phyloP scores from a whole-genome alignment of 2,113 vertebrate species.

The Cranoglanis bouderius region DNA sequence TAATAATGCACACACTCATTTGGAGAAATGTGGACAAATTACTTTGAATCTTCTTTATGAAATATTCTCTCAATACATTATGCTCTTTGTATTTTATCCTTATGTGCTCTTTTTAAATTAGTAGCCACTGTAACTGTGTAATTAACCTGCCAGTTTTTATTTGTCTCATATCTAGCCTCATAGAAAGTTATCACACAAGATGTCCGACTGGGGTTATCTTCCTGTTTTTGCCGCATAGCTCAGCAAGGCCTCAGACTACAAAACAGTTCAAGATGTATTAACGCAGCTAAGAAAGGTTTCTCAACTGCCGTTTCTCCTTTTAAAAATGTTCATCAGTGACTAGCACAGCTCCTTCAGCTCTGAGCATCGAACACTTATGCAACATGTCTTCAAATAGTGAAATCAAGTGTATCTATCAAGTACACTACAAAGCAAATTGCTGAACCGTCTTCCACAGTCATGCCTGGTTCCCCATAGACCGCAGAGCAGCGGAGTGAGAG shows the following conservation, averaged over 20 bases:
- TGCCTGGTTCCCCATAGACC: constrained; percentile 37
- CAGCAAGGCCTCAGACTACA: background rate
- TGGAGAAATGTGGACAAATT: background rate
- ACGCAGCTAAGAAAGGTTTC: background rate
- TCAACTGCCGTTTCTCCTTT: background rate
- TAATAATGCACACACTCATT: background rate
- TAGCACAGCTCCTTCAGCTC: background rate
- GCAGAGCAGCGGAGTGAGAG: constrained; percentile 29
- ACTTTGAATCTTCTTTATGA: background rate
- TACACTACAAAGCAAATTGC: constrained; percentile 20
- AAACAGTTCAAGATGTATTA: background rate
- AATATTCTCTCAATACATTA: background rate
- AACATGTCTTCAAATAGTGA: background rate
- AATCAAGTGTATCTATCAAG: constrained; percentile 5
- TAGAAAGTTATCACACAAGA: background rate
- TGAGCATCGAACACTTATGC: background rate
- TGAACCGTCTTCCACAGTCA: constrained; percentile 10
- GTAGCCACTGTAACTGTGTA: background rate
- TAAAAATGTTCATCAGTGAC: background rate
- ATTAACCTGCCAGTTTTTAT: background rate
- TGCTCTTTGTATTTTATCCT: background rate
- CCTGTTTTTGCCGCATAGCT: constrained; percentile 12
- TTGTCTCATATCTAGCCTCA: background rate
- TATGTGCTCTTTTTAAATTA: background rate
- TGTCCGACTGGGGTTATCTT: background rate